phyloP scores from a whole-genome alignment of 2,888 invertebrate species.

The Pomacea canaliculata region DNA sequence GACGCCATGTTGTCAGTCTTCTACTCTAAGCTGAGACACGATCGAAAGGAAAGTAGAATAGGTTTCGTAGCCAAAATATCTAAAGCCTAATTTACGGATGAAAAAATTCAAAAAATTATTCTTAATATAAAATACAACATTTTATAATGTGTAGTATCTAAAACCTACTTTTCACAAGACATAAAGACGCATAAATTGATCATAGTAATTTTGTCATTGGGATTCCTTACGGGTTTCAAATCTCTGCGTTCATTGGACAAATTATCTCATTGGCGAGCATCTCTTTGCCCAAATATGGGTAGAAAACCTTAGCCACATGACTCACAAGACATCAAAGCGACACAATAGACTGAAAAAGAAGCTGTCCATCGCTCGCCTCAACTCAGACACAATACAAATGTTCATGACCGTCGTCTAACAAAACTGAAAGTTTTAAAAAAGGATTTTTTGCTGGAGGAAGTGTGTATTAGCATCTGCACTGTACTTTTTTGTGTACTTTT shows the following conservation, averaged over 20 bases:
- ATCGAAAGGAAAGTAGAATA: not conserved
- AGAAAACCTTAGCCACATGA: too few species aligned
- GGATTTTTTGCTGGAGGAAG: too few species aligned
- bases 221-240: constrained; percentile 4
- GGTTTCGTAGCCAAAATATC: not conserved
- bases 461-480: too few species aligned
- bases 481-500: too few species aligned
- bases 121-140: not conserved
- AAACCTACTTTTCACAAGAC: not conserved
- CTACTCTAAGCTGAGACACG: not conserved
- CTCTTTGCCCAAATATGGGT: too few species aligned
- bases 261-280: not conserved
- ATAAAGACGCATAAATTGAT: not conserved
- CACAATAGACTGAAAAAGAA: too few species aligned
- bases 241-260: not conserved
- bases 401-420: too few species aligned
- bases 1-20: not conserved
- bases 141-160: not conserved
- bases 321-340: too few species aligned
- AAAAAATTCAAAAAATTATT: not conserved
- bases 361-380: too few species aligned
- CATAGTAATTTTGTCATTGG: not conserved
- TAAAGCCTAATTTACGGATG: too few species aligned
- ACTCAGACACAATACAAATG: too few species aligned
- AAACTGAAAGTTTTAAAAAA: too few species aligned